These are phyloP conservation scores for Agrenia bidenticulata DNA, from an alignment of 2,888 invertebrate species.

Conservation along the genomic window DNA sequence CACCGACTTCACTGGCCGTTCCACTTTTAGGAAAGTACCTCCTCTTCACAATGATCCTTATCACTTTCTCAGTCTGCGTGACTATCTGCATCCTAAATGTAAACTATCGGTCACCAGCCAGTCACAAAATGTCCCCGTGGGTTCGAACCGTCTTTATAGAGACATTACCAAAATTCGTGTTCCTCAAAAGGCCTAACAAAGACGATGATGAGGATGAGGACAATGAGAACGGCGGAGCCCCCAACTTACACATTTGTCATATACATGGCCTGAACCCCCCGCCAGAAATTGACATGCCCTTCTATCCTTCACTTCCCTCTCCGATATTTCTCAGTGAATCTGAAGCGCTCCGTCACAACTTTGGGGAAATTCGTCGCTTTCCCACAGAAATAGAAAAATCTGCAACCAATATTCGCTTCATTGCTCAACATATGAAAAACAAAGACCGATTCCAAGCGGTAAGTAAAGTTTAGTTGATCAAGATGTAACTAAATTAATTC, in stretches of 20 bases:
- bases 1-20: constrained; percentile 88
- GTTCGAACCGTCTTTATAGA: constrained; percentile 74
- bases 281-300: constrained; percentile 51
- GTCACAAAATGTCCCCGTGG: constrained; percentile 88
- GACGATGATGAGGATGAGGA: constrained; percentile 57
- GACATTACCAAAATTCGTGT: constrained; percentile 78
- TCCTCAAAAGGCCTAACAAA: constrained; percentile 84
- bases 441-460: constrained; percentile 92
- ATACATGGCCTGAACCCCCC: constrained; percentile 51
- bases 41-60: constrained; percentile 91
- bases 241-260: constrained; percentile 49
- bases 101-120: constrained; percentile 86
- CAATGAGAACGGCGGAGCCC: constrained; percentile 36
- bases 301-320: constrained; percentile 52
- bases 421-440: constrained; percentile 92
- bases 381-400: constrained; percentile 87
- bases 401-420: constrained; percentile 87
- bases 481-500: too few relatives aligned
- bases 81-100: constrained; percentile 92
- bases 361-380: constrained; percentile 63
- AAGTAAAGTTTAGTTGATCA: constrained; percentile 52
- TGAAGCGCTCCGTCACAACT: constrained; percentile 47
- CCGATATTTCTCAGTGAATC: constrained; percentile 53
- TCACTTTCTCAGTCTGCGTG: constrained; percentile 87
- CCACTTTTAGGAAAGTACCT: constrained; percentile 88